Conservation (phyloP, 2,888 invertebrate species). For the Diploptera punctata region DNA sequence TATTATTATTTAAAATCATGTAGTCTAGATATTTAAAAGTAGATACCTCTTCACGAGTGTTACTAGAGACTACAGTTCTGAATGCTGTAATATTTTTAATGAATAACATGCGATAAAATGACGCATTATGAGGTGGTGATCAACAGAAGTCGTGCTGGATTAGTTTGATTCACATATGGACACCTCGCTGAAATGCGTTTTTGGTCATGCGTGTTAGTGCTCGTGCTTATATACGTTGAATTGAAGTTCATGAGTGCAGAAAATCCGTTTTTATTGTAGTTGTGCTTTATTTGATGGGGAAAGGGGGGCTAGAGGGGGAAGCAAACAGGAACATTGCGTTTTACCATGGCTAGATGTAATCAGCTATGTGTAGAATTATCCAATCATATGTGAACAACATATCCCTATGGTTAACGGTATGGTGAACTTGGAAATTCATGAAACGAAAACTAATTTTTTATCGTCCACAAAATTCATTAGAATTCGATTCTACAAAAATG, state of each 20-base stretch:
- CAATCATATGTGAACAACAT: neutral
- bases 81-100: too few relatives aligned
- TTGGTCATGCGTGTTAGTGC: neutral
- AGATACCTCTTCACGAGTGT: too few relatives aligned
- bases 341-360: neutral
- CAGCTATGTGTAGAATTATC: conserved; percentile 2
- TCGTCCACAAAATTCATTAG: neutral
- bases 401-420: neutral
- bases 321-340: conserved; percentile 4
- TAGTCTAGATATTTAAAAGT: too few relatives aligned
- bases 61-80: too few relatives aligned
- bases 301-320: neutral
- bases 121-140: too few relatives aligned
- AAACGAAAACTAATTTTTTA: neutral
- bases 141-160: too few relatives aligned
- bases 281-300: neutral
- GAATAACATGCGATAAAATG: too few relatives aligned
- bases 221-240: neutral
- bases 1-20: too few relatives aligned
- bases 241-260: conserved; percentile 11
- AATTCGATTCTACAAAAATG: neutral
- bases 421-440: neutral
- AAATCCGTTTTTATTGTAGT: conserved; percentile 14
- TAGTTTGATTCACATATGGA: neutral
- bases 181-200: neutral